Base-by-base conservation (phyloP, 2,888 invertebrate genomes). In the Microchrysa polita region DNA sequence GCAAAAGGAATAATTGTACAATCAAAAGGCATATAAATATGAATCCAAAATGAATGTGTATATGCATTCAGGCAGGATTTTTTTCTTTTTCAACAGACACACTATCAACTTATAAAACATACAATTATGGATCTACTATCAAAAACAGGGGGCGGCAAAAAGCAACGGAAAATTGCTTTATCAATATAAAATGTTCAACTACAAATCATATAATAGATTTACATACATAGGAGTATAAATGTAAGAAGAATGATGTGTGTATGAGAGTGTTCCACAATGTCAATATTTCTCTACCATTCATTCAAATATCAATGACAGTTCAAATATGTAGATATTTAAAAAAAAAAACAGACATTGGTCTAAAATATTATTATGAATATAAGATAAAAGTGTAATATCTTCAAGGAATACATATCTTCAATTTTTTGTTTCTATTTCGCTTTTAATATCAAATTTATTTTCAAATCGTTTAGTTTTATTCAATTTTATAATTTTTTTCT, bases 261-360 rank as follows among this genome's bases (percentile, higher is more conserved):
- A 52, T 67, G 67, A 65, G 44, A 34, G 16, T 63, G 16, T 27
- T 67, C 48, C n/a, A 52, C n/a, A 27, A 53, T 60, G 14, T 27
- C 10, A n/a, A 63, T 63, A 44, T 65, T 55, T 42, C 42, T 61
- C 42, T 61, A 65, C 12, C 65, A 65, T 65, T 65, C 65, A 65
- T 48, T 65, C 20, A 20, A 65, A n/a, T n/a, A n/a, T 40, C 27
- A 52, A 27, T 67, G n/a, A 27, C n/a, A 14, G 53, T 16, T n/a
- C n/a, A n/a, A 60, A n/a, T 22, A 34, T 27, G 12, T 22, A 27
- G 4, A n/a, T 16, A n/a, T 27, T 16, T n/a, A n/a, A 10, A 23
- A 59, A 16, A 60, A 60, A 27, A 60, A 18, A 60, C 14, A 27
- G 20, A 34, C 27, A 34, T 60, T 27, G 16, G 14, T 60, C 14